phyloP scores from a whole-genome alignment of 1,140 invertebrate species.

The Cydia pomonella region DNA sequence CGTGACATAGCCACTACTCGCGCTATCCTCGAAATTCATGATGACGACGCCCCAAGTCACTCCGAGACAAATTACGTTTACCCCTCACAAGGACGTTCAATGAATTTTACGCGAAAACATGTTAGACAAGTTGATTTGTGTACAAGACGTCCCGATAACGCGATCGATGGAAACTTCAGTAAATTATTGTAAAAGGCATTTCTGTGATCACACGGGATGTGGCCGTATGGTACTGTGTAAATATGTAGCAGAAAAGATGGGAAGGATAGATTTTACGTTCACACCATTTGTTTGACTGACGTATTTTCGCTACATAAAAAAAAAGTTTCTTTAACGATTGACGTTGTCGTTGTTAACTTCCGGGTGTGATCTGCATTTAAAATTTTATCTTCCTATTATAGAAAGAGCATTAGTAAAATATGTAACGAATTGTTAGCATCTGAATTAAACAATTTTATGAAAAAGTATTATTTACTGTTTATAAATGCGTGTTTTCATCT shows the following conservation, averaged over 20 bases:
- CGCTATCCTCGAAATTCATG: constrained; percentile 75
- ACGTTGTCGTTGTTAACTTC: constrained; percentile 45
- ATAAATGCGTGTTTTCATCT: constrained; percentile 6
- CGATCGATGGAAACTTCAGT: constrained; percentile 56
- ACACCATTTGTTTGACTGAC: constrained; percentile 75
- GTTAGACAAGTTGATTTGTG: constrained; percentile 56
- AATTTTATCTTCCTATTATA: neutral
- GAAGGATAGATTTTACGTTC: constrained; percentile 58
- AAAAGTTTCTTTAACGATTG: constrained; percentile 61
- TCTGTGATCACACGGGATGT: constrained; percentile 38
- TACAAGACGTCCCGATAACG: constrained; percentile 58
- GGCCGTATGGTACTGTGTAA: constrained; percentile 46
- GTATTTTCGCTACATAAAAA: constrained; percentile 60
- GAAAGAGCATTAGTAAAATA: neutral
- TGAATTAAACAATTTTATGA: neutral
- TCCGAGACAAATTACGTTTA: constrained; percentile 52
- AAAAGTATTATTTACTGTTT: neutral
- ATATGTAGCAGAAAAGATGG: constrained; percentile 56
- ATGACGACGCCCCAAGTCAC: constrained; percentile 46
- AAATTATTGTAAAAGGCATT: constrained; percentile 50
- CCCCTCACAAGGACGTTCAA: constrained; percentile 56
- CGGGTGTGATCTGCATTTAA: constrained; percentile 32
- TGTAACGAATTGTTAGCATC: neutral
- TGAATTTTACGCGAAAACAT: constrained; percentile 73
- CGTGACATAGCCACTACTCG: constrained; percentile 65